Conservation (phyloP, 1,140 invertebrate genomes). For the Leptinotarsa lineolata region DNA sequence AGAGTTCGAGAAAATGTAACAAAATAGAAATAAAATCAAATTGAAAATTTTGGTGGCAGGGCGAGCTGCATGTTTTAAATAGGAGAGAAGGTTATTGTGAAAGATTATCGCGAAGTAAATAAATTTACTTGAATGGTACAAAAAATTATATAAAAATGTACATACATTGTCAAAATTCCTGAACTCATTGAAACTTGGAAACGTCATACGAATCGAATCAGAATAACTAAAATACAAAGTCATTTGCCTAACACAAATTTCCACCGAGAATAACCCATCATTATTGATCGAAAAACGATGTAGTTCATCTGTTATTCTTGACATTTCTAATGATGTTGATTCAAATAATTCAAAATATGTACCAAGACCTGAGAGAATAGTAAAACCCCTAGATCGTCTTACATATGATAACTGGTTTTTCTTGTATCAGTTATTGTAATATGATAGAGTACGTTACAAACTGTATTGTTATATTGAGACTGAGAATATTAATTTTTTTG, state of each 20-base stretch:
- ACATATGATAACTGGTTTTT: neutral
- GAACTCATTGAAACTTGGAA: constrained; percentile 10
- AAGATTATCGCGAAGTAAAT: neutral
- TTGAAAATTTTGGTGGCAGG: neutral
- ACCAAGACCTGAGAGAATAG: neutral
- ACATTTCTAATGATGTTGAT: neutral
- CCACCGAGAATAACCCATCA: neutral
- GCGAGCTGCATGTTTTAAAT: neutral
- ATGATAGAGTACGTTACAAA: neutral
- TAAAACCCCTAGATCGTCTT: neutral
- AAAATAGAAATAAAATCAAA: neutral
- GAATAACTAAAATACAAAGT: constrained; percentile 11
- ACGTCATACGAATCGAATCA: constrained; percentile 23
- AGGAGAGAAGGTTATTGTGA: neutral
- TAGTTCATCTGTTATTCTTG: neutral
- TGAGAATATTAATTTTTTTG: no score
- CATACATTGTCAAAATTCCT: neutral
- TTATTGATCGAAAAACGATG: neutral
- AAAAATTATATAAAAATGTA: constrained; percentile 17
- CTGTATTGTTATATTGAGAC: no score
- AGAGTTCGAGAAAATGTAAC: constrained; percentile 3
- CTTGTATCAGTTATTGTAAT: neutral
- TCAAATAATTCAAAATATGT: neutral
- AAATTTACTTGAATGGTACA: constrained; percentile 11
- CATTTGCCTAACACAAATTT: neutral